Conservation (phyloP, 2,888 invertebrate genomes). For the Andrena minutula region DNA sequence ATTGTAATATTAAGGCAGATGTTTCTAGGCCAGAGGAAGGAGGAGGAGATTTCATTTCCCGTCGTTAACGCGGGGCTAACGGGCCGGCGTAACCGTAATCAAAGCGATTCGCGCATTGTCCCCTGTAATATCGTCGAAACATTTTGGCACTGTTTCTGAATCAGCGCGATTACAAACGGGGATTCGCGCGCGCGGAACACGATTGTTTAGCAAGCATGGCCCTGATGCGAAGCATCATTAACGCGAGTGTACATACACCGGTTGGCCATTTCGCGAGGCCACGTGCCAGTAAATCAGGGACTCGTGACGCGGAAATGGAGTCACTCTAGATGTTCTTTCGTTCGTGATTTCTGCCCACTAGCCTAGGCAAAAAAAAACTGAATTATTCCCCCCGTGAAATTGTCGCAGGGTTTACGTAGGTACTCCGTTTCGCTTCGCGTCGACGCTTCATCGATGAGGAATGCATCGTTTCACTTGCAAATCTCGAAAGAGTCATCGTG, state of each 20-base stretch:
- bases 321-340: constrained; percentile 18
- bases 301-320: constrained; percentile 34
- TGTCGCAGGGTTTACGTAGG: too few relatives aligned
- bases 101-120: constrained; percentile 35
- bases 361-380: background rate
- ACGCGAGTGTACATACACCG: constrained; percentile 29
- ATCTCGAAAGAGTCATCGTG: too few relatives aligned
- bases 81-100: constrained; percentile 28
- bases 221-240: constrained; percentile 63
- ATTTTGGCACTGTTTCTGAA: constrained; percentile 60
- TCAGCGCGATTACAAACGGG: constrained; percentile 46
- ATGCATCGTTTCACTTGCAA: too few relatives aligned
- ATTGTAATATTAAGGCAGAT: background rate
- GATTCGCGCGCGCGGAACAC: constrained; percentile 38
- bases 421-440: too few relatives aligned
- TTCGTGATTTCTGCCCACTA: background rate
- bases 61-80: constrained; percentile 15
- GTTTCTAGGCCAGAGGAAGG: background rate
- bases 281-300: constrained; percentile 24
- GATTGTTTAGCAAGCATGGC: constrained; percentile 44
- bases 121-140: constrained; percentile 34
- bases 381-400: background rate
- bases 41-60: background rate
- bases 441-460: too few relatives aligned
- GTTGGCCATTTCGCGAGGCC: constrained; percentile 22